Percentiles rank a stretch among this genome's conserved stretches.
These are phyloP conservation scores for Epistrophella euchroma DNA, from an alignment of 2,888 invertebrate species.

Conservation along the genomic window DNA sequence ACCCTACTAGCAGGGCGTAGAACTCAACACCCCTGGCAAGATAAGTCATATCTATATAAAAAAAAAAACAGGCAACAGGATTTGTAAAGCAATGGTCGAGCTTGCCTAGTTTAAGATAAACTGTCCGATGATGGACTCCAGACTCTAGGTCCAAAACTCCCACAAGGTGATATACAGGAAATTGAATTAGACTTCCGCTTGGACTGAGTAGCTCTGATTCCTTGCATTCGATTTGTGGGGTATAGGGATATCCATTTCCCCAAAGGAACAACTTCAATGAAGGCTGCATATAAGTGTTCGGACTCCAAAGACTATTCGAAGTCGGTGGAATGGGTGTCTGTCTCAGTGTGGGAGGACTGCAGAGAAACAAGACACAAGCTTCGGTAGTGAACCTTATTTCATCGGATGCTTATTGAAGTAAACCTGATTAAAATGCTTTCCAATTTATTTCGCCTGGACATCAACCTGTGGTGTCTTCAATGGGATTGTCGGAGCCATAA, in stretches of 20 bases:
- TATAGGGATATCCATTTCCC: conserved; percentile 51
- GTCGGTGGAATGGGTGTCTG: background rate
- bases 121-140: conserved; percentile 28
- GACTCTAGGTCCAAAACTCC: background rate
- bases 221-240: conserved; percentile 67
- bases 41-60: too few species aligned
- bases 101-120: conserved; percentile 47
- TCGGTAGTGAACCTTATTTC: conserved; percentile 3
- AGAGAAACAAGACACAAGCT: conserved; percentile 7
- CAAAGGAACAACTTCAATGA: conserved; percentile 16
- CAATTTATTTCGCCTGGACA: conserved; percentile 59
- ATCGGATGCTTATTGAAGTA: conserved; percentile 46
- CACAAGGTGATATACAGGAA: conserved; percentile 53
- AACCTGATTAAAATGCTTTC: conserved; percentile 71
- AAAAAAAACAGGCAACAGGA: conserved; percentile 25
- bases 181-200: conserved; percentile 71
- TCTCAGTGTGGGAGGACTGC: background rate
- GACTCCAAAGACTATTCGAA: conserved; percentile 5
- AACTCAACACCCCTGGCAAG: background rate
- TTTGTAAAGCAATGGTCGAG: conserved; percentile 13
- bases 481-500: conserved; percentile 49
- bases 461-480: conserved; percentile 45
- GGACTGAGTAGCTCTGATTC: conserved; percentile 64
- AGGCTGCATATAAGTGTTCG: conserved; percentile 5
- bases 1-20: too few species aligned